phyloP scores from a whole-genome alignment of 2,888 invertebrate genomes.

The Labia minor region DNA sequence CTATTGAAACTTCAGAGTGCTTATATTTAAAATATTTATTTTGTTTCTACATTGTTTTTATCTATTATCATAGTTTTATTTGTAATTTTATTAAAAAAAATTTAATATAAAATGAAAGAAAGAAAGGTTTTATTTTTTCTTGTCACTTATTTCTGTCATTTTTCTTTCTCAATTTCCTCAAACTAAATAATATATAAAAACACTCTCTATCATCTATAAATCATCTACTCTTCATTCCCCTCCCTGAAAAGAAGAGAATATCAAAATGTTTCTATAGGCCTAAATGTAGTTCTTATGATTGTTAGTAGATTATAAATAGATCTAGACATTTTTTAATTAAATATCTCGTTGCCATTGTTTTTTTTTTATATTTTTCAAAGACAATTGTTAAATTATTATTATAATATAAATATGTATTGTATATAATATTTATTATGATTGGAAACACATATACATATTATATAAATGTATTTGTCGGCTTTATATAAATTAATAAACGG shows the following conservation, averaged over 20 bases:
- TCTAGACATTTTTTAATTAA: background rate
- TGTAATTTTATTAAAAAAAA: no score
- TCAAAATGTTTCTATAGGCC: constrained; percentile 13
- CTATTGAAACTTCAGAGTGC: no score
- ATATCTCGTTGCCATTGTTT: background rate
- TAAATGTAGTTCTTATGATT: background rate
- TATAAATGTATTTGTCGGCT: background rate
- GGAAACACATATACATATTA: background rate
- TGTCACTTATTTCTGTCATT: background rate
- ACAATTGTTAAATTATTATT: background rate
- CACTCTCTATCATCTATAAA: no score
- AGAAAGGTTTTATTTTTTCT: no score
- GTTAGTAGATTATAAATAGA: background rate
- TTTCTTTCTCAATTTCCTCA: background rate
- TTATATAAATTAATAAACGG: background rate
- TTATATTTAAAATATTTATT: no score
- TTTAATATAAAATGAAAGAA: no score
- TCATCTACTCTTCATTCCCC: background rate
- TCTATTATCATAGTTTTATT: no score
- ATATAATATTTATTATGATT: background rate
- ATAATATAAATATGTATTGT: background rate
- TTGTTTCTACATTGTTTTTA: no score
- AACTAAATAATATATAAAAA: background rate
- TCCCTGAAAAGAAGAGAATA: background rate
- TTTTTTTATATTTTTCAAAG: constrained; percentile 2